Evolutionary conservation across 2,888 invertebrate genomes (phyloP).

Genomic region (Iselma pallidipennis): DNA sequence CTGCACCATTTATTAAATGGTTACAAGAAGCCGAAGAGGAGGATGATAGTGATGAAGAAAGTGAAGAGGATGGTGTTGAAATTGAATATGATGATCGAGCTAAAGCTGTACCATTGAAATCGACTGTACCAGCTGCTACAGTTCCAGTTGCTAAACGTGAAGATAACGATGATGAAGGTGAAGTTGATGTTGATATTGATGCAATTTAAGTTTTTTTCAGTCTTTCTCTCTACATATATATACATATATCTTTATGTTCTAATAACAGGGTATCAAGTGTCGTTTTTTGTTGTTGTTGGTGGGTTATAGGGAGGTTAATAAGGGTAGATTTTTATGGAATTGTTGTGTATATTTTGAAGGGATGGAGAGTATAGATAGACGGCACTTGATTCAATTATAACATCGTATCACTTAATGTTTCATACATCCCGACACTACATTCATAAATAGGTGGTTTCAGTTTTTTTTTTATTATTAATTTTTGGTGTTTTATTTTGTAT

Average conservation of each 20-base stretch:
- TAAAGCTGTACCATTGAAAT: conserved; percentile 71
- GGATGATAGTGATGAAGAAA: conserved; percentile 75
- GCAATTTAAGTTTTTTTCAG: conserved; percentile 69
- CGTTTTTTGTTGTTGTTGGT: conserved; percentile 5
- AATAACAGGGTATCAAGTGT: conserved; percentile 27
- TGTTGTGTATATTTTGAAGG: too few relatives aligned
- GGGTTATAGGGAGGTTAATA: neutral
- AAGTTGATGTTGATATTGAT: conserved; percentile 88
- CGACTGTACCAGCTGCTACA: conserved; percentile 57
- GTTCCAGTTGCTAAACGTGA: conserved; percentile 49
- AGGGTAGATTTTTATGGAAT: neutral
- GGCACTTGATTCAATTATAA: neutral
- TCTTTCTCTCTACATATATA: too few relatives aligned
- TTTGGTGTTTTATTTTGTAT: neutral
- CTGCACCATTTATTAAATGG: conserved; percentile 95
- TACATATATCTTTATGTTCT: conserved; percentile 6
- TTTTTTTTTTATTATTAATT: too few relatives aligned
- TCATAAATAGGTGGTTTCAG: neutral
- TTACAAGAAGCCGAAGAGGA: conserved; percentile 96
- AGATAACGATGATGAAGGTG: conserved; percentile 70
- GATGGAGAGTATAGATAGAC: too few relatives aligned
- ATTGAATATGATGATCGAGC: conserved; percentile 92
- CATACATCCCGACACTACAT: neutral
- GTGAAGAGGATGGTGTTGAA: conserved; percentile 68
- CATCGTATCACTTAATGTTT: neutral